Evolutionary conservation across 2,797 vertebrate species (phyloP), one percentile per base, ranked within the genome.

Genomic region (Petrocephalus sullivani): DNA sequence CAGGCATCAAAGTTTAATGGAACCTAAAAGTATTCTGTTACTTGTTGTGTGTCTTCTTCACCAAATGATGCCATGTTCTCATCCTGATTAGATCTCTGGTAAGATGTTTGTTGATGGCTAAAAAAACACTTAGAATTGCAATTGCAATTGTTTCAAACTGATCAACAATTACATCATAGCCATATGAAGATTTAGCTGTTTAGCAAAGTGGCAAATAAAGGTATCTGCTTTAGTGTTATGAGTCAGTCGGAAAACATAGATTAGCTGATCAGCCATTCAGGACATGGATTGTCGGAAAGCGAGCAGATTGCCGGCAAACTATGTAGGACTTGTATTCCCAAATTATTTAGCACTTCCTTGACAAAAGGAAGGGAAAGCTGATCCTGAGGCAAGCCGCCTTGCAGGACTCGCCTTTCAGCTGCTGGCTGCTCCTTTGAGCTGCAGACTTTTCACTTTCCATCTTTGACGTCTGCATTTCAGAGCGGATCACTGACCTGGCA

Each of bases 1-100:
- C 92, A 93, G 92, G 93, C 94, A 96, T 96, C 92, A 95, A 96
- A 95, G 87, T 95, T 96, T 96, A 94, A 96, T 91, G 91, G 89
- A 87, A 87, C 89, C 93, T 95, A 93, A 92, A 94, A 94, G 95
- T 96, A 94, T 95, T 91, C 89, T 88, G 54, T 96, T 96, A 96
- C 96, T 92, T 90, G 60, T 92, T 93, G 91, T 94, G 92, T 91
- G 92, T 96, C 93, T 93, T 95, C 93, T 92, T 94, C 92, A 86
- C 88, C 90, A 86, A 91, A 91, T 89, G 90, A 92, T 89, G 86
- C 49, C 88, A 78, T 89, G 51, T 56, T 83, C 67, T 88, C 28
- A 85, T 92, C 81, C 89, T 90, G 86, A 88, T 89, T 16, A 86
- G 8, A 49, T 10, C 14, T 14, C 14, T 41, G 53, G 21, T 61